A percentile compares a stretch with the other conserved stretches of the same genome.
Conservation (phyloP, 2,888 invertebrate species). For the Sinotaia quadrata region DNA sequence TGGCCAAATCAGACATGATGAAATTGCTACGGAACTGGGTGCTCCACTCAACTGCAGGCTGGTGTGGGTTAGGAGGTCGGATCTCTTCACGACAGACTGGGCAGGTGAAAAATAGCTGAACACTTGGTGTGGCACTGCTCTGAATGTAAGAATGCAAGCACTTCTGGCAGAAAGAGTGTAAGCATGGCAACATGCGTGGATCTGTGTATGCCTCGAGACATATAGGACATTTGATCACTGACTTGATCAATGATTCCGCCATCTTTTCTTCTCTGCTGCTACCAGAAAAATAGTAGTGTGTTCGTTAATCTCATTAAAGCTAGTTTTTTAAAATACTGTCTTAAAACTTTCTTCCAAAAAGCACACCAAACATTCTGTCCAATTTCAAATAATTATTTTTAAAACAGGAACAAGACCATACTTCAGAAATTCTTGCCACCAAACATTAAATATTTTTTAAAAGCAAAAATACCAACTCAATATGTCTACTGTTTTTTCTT, state of each 20-base stretch:
- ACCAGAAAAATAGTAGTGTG: not conserved
- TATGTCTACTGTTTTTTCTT: too few relatives aligned
- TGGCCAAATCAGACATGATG: slow-evolving; percentile 30
- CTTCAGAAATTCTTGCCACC: too few relatives aligned
- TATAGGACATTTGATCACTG: slow-evolving; percentile 27
- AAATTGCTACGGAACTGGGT: slow-evolving; percentile 28
- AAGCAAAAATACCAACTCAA: too few relatives aligned
- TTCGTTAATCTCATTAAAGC: too few relatives aligned
- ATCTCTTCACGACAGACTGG: slow-evolving; percentile 27
- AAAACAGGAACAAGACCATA: too few relatives aligned
- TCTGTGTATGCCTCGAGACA: slow-evolving; percentile 23
- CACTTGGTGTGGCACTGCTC: not conserved
- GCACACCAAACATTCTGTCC: too few relatives aligned
- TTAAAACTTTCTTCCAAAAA: too few relatives aligned
- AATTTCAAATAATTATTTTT: too few relatives aligned
- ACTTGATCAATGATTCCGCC: slow-evolving; percentile 26
- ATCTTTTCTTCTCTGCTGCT: not conserved
- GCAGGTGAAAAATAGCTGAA: slow-evolving; percentile 25
- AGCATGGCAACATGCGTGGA: slow-evolving; percentile 28
- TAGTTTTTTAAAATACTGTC: too few relatives aligned
- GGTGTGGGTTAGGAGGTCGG: slow-evolving; percentile 18
- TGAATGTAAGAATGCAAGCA: slow-evolving; percentile 21
- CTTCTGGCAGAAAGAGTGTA: slow-evolving; percentile 24
- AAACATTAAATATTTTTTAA: too few relatives aligned
- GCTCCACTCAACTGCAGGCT: slow-evolving; percentile 19